These are phyloP conservation scores for Fopius arisanus DNA, from an alignment of 1,140 invertebrate genomes.

Conservation along the genomic window DNA sequence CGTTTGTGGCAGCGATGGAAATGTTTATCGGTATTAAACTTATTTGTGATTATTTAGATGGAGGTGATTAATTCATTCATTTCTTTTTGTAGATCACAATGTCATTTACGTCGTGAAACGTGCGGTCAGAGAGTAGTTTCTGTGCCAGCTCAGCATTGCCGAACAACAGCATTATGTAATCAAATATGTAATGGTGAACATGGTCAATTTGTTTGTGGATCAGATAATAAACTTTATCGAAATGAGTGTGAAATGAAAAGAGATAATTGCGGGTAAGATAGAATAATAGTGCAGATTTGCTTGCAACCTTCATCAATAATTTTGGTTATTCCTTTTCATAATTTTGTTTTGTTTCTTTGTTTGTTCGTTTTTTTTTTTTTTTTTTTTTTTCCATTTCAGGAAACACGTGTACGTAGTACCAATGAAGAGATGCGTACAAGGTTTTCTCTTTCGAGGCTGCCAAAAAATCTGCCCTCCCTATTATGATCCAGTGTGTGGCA, in stretches of 20 bases:
- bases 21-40: constrained; percentile 90
- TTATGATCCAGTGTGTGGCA: constrained; percentile 90
- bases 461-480: constrained; percentile 84
- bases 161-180: constrained; percentile 83
- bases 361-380: background rate
- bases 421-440: constrained; percentile 81
- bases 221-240: constrained; percentile 89
- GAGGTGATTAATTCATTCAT: background rate
- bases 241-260: constrained; percentile 93
- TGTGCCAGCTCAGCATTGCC: constrained; percentile 81
- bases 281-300: background rate
- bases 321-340: no score
- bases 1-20: constrained; percentile 90
- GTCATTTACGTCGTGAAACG: constrained; percentile 84
- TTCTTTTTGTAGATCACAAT: constrained; percentile 75
- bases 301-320: no score
- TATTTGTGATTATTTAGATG: no score
- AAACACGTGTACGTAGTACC: constrained; percentile 90
- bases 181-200: constrained; percentile 76
- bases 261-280: constrained; percentile 84
- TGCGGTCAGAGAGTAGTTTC: constrained; percentile 85
- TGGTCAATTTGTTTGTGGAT: constrained; percentile 89
- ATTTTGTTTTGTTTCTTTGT: background rate
- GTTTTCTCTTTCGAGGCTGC: constrained; percentile 86
- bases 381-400: constrained; percentile 63